A percentile compares a stretch with the other conserved stretches of the same genome.
phyloP scores from a whole-genome alignment of 2,797 vertebrate genomes.

The Sciaenops ocellatus region DNA sequence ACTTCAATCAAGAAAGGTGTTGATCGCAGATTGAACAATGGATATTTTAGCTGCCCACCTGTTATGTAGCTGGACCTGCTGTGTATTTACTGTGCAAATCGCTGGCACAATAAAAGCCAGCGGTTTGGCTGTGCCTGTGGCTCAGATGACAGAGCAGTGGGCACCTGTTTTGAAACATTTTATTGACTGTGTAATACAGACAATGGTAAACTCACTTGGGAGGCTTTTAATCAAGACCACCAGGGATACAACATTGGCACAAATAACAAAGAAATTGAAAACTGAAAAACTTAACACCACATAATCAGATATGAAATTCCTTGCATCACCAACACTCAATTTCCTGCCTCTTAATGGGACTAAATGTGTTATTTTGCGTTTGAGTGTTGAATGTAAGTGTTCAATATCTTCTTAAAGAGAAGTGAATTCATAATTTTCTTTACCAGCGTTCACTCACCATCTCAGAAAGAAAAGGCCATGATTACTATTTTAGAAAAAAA shows the following conservation, averaged over 20 bases:
- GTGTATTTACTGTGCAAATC: slow-evolving; percentile 40
- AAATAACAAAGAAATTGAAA: slow-evolving; percentile 10
- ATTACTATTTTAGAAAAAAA: slow-evolving; percentile 73
- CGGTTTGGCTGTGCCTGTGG: background rate
- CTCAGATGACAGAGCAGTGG: slow-evolving; percentile 3
- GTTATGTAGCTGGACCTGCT: slow-evolving; percentile 34
- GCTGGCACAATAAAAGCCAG: slow-evolving; percentile 14
- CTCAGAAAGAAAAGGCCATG: slow-evolving; percentile 67
- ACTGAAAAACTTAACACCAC: background rate
- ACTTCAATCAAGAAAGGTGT: slow-evolving; percentile 50
- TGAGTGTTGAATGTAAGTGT: background rate
- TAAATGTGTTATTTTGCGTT: background rate
- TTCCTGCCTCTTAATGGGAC: background rate
- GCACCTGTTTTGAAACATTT: slow-evolving; percentile 33
- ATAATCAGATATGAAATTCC: background rate
- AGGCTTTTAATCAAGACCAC: slow-evolving; percentile 18
- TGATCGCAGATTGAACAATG: slow-evolving; percentile 51
- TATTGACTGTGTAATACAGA: slow-evolving; percentile 27
- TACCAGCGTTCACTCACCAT: slow-evolving; percentile 28
- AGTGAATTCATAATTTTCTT: slow-evolving; percentile 29
- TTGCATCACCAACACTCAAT: background rate
- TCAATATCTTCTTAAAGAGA: background rate
- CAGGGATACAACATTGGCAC: background rate
- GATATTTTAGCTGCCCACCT: slow-evolving; percentile 55
- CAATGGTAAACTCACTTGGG: slow-evolving; percentile 10